Conservation (phyloP, 2,797 vertebrate species). For the Pangasius larnaudii region DNA sequence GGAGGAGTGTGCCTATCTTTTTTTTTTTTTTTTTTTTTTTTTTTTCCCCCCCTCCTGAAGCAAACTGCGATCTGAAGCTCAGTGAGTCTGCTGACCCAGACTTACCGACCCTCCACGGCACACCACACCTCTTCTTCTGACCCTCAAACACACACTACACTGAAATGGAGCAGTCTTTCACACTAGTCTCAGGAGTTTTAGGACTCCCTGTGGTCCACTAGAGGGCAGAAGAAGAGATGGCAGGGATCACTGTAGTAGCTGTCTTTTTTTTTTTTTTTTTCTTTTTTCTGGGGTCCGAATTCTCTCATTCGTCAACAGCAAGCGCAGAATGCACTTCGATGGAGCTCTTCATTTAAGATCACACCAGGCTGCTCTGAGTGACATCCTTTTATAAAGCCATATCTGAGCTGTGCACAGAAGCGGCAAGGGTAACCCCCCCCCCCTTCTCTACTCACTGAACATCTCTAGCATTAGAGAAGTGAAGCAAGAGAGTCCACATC, state of each 20-base stretch:
- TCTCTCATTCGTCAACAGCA: constrained; percentile 48
- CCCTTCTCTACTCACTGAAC: background rate
- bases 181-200: constrained; percentile 19
- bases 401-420: background rate
- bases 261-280: no score
- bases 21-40: background rate
- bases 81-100: constrained; percentile 46
- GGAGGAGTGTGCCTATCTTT: constrained; percentile 38
- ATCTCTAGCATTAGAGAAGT: constrained; percentile 25
- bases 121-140: constrained; percentile 52
- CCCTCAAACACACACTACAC: constrained; percentile 55
- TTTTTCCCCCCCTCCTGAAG: background rate
- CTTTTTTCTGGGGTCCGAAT: background rate
- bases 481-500: constrained; percentile 35
- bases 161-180: background rate
- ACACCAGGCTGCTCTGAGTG: constrained; percentile 10
- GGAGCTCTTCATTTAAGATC: background rate
- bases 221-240: constrained; percentile 23
- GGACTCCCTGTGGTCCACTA: constrained; percentile 19
- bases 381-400: constrained; percentile 24
- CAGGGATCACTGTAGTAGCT: background rate
- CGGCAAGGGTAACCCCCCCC: background rate
- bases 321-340: constrained; percentile 22
- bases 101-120: constrained; percentile 8
- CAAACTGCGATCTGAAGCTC: constrained; percentile 29